These are phyloP conservation scores for Tylochromis polylepis DNA, from an alignment of 2,113 vertebrate species.

Conservation along the genomic window DNA sequence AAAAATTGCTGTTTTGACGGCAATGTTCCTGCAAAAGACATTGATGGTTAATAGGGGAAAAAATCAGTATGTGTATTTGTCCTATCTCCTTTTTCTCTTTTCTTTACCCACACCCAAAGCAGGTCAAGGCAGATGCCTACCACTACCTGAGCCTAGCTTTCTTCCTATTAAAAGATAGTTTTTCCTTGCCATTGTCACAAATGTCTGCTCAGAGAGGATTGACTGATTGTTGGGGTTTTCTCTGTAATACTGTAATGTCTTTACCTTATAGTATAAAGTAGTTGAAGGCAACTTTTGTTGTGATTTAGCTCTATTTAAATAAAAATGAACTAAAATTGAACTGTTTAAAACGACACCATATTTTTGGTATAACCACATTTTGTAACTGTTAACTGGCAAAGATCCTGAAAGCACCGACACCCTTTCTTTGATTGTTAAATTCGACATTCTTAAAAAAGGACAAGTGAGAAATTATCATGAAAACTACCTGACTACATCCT, in stretches of 20 bases:
- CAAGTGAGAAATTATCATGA: not conserved
- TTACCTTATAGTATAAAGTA: not conserved
- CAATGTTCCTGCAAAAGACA: not conserved
- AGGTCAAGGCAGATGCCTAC: not conserved
- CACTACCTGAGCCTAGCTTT: not conserved
- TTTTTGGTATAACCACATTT: not conserved
- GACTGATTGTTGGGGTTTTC: rapidly evolving
- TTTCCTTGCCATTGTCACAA: not conserved
- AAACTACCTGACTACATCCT: not conserved
- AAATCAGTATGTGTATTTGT: not conserved
- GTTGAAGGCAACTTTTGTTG: not conserved
- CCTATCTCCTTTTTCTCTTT: not conserved
- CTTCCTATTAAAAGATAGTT: not conserved
- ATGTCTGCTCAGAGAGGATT: not conserved
- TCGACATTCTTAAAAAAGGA: not conserved
- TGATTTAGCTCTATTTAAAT: not conserved
- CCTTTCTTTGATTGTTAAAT: not conserved
- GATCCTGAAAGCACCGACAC: not conserved
- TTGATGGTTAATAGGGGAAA: not conserved
- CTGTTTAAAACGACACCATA: not conserved
- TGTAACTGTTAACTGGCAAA: not conserved
- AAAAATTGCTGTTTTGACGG: not conserved
- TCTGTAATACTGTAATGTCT: not conserved
- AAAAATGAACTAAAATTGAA: not conserved
- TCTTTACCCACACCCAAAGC: not conserved